Evolutionary conservation across 2,113 vertebrate genomes (phyloP).

Genomic region (Muntiacus muntjak): DNA sequence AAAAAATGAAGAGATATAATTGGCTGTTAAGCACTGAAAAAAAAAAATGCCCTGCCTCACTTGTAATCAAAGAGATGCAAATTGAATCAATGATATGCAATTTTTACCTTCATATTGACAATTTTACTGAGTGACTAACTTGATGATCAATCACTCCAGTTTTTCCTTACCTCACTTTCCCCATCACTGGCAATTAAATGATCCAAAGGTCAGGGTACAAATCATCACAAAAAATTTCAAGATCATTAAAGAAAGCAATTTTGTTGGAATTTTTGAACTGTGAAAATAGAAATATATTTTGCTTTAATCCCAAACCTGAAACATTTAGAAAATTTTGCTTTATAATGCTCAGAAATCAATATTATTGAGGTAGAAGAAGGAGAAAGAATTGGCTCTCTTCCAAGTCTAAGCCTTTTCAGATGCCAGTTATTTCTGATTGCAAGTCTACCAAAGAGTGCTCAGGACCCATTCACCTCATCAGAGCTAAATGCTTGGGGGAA

Average conservation of each 20-base stretch:
- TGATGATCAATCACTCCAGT: neutral
- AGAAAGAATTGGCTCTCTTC: neutral
- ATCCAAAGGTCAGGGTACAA: conserved; percentile 34
- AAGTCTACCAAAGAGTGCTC: neutral
- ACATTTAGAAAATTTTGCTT: neutral
- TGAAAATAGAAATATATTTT: neutral
- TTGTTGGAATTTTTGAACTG: conserved; percentile 28
- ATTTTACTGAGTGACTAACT: conserved; percentile 38
- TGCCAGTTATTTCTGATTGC: conserved; percentile 16
- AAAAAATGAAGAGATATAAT: conserved; percentile 8
- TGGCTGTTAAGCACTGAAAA: neutral
- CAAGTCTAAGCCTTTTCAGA: neutral
- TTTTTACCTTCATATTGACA: conserved; percentile 32
- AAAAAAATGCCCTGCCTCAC: neutral
- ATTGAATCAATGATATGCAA: conserved; percentile 13
- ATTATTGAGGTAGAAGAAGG: neutral
- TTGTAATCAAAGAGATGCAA: conserved; percentile 34
- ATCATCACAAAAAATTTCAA: conserved; percentile 44
- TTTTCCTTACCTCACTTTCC: conserved; percentile 44
- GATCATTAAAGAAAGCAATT: conserved; percentile 31
- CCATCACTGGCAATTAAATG: conserved; percentile 39
- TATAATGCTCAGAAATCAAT: neutral
- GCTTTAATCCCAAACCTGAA: neutral
- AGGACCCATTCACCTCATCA: neutral
- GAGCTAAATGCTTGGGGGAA: conserved; percentile 16